Evolutionary conservation across 2,888 invertebrate genomes (phyloP).

Genomic region (Parascotia fuliginaria): DNA sequence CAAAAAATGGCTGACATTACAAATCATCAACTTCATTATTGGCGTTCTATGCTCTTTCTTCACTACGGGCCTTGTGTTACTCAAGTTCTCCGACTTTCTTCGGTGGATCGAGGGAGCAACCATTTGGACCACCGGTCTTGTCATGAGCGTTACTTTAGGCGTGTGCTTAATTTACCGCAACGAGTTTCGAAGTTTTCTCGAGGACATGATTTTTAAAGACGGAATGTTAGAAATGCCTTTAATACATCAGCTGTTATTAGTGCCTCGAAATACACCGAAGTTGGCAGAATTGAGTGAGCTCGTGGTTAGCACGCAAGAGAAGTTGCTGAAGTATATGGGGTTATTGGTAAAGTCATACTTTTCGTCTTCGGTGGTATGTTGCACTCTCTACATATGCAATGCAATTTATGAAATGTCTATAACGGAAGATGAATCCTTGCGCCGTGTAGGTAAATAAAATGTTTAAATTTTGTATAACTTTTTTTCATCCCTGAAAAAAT

Average conservation of each 20-base stretch:
- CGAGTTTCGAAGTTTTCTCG: conserved; percentile 61
- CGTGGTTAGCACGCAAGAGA: conserved; percentile 59
- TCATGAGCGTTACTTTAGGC: conserved; percentile 69
- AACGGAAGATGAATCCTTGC: conserved; percentile 57
- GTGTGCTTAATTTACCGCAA: conserved; percentile 65
- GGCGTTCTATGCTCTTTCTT: conserved; percentile 65
- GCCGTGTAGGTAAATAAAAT: conserved; percentile 66
- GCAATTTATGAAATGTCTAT: conserved; percentile 66
- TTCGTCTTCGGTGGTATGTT: conserved; percentile 58
- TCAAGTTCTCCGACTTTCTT: conserved; percentile 52
- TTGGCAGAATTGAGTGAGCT: conserved; percentile 59
- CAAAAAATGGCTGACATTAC: conserved; percentile 59
- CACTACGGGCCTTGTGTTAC: conserved; percentile 63
- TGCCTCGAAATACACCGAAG: conserved; percentile 37
- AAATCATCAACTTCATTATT: conserved; percentile 65
- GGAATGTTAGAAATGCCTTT: conserved; percentile 65
- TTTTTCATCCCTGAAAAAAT: too few relatives aligned
- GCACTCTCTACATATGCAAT: conserved; percentile 65
- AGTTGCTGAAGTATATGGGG: conserved; percentile 58
- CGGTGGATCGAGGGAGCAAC: conserved; percentile 74
- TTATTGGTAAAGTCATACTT: conserved; percentile 63
- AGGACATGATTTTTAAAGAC: conserved; percentile 68
- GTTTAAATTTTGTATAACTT: not conserved
- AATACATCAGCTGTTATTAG: conserved; percentile 48
- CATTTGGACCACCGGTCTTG: conserved; percentile 74